These are phyloP conservation scores for Diachasma alloeum DNA, from an alignment of 1,140 invertebrate genomes.

Conservation along the genomic window DNA sequence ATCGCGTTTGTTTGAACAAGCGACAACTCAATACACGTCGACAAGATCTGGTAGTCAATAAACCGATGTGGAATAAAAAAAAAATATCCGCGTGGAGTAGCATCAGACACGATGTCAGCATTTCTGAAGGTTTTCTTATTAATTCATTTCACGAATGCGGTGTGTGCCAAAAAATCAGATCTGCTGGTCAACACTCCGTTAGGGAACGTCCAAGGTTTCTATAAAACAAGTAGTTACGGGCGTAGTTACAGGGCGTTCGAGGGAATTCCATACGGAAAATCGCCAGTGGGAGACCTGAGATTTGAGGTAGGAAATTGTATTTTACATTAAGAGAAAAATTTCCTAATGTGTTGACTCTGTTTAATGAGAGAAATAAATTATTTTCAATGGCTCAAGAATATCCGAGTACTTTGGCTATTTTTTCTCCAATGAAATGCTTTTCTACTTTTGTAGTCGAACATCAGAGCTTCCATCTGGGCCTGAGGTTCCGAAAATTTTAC, in stretches of 20 bases:
- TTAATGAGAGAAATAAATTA: too few relatives aligned
- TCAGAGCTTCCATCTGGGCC: too few relatives aligned
- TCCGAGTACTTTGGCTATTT: too few relatives aligned
- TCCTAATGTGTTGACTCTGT: too few relatives aligned
- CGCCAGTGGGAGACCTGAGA: conserved; percentile 71
- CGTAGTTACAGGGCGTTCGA: conserved; percentile 60
- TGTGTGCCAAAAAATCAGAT: background rate
- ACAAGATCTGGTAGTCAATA: too few relatives aligned
- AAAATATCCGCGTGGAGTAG: background rate
- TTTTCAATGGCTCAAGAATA: too few relatives aligned
- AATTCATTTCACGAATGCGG: background rate
- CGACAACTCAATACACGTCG: too few relatives aligned
- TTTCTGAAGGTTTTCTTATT: background rate
- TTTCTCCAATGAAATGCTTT: too few relatives aligned
- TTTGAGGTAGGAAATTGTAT: conserved; percentile 66
- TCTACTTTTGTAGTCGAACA: too few relatives aligned
- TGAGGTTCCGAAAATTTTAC: too few relatives aligned
- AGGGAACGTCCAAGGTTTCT: background rate
- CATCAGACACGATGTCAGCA: background rate
- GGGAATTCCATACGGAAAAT: conserved; percentile 77
- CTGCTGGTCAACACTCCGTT: background rate
- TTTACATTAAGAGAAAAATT: background rate
- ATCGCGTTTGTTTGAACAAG: too few relatives aligned
- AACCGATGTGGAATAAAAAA: background rate
- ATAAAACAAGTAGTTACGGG: background rate